These are phyloP conservation scores for Choreutis nemorana DNA, from an alignment of 2,888 invertebrate genomes.

Conservation along the genomic window DNA sequence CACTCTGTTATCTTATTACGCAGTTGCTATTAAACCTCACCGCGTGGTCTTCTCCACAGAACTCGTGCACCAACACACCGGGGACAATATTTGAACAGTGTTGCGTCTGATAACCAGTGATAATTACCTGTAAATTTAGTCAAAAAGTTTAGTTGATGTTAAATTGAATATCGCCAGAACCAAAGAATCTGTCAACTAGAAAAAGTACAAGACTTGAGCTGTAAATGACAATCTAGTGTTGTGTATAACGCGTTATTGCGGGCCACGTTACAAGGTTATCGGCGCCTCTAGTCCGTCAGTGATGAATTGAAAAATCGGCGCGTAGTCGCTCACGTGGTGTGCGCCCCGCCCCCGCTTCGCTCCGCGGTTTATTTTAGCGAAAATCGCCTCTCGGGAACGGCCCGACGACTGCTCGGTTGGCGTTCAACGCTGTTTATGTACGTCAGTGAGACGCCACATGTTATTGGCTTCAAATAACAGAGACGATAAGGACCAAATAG, in stretches of 20 bases:
- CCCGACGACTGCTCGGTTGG: constrained; percentile 44
- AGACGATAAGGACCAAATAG: constrained; percentile 56
- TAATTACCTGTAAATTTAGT: constrained; percentile 52
- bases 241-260: constrained; percentile 43
- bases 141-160: constrained; percentile 48
- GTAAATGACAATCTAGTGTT: constrained; percentile 34
- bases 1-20: constrained; percentile 57
- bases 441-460: constrained; percentile 59
- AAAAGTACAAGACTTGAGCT: constrained; percentile 26
- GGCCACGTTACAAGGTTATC: constrained; percentile 66
- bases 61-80: constrained; percentile 7
- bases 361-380: constrained; percentile 63
- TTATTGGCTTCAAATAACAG: constrained; percentile 60
- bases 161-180: constrained; percentile 32
- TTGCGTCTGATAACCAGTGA: constrained; percentile 28
- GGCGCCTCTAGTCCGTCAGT: constrained; percentile 57
- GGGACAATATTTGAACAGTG: no score
- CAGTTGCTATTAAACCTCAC: constrained; percentile 49
- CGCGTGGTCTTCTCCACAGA: constrained; percentile 44
- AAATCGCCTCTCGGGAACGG: constrained; percentile 63
- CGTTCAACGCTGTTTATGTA: constrained; percentile 56
- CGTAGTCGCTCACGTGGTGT: constrained; percentile 64
- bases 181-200: constrained; percentile 29
- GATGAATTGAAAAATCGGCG: constrained; percentile 67
- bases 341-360: constrained; percentile 56